Evolutionary conservation across 2,888 invertebrate species (phyloP).

Genomic region (Pseudococcus viburni): DNA sequence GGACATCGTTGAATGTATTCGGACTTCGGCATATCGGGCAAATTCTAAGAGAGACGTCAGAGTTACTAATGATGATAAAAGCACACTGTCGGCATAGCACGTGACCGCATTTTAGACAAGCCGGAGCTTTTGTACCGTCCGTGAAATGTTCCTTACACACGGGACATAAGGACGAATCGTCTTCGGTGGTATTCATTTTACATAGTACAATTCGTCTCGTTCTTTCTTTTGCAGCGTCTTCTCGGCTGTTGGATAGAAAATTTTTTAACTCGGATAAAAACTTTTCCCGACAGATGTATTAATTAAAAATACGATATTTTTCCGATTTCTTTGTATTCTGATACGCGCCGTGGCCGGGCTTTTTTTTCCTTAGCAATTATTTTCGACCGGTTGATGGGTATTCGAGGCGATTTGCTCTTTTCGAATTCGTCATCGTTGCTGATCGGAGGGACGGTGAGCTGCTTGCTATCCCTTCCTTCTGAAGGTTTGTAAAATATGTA

Average conservation of each 20-base stretch:
- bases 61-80: conserved; percentile 57
- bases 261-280: conserved; percentile 51
- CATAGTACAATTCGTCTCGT: conserved; percentile 52
- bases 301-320: conserved; percentile 47
- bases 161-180: conserved; percentile 62
- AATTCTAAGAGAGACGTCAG: conserved; percentile 58
- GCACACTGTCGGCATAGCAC: conserved; percentile 62
- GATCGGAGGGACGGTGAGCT: background rate
- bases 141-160: conserved; percentile 64
- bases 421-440: background rate
- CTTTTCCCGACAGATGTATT: conserved; percentile 51
- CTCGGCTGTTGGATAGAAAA: conserved; percentile 59
- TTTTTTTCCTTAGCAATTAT: conserved; percentile 40
- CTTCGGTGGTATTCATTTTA: conserved; percentile 55
- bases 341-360: background rate
- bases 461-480: background rate
- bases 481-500: background rate
- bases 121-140: conserved; percentile 59
- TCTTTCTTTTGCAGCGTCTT: background rate
- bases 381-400: background rate
- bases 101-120: conserved; percentile 61
- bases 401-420: background rate
- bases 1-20: conserved; percentile 55
- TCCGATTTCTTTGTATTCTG: conserved; percentile 1
- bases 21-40: conserved; percentile 62